Conservation (phyloP, 2,113 vertebrate genomes). For the rat (Rattus norvegicus) region GRCr8 NC_086036.1:57622501-57623000, state of each 20-base stretch:
- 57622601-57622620: neutral
- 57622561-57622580: neutral
- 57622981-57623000: neutral
- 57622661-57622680: neutral
- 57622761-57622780: neutral
- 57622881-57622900: neutral
- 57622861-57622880: neutral
- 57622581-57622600: neutral
- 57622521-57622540: neutral
- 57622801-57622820: neutral
- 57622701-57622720: neutral
- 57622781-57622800: neutral
- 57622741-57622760: constrained; percentile 17
- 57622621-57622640: fast-evolving
- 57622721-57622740: neutral
- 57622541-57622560: neutral
- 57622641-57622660: too few relatives aligned
- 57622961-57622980: constrained; percentile 25
- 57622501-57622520: neutral
- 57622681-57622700: neutral
- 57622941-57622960: neutral
- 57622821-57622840: neutral
- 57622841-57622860: constrained; percentile 27
- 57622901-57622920: neutral
- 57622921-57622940: neutral